Evolutionary conservation across 2,113 vertebrate species (phyloP).

Genomic region (Tyrannus savana): DNA sequence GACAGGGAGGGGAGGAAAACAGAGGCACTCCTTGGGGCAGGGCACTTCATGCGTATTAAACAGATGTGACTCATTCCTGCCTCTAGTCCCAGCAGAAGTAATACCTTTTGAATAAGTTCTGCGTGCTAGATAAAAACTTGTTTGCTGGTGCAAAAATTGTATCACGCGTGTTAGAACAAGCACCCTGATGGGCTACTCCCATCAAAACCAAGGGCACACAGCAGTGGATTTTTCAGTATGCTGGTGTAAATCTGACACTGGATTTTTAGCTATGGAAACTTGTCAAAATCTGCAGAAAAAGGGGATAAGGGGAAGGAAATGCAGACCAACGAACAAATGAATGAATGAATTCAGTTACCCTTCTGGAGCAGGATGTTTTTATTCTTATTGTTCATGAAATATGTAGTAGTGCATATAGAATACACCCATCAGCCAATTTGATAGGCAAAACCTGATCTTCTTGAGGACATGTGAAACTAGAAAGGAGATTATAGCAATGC

Average conservation of each 20-base stretch:
- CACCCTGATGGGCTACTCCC: constrained; percentile 4
- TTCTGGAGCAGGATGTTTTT: constrained; percentile 1
- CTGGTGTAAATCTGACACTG: neutral
- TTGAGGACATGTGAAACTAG: neutral
- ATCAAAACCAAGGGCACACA: neutral
- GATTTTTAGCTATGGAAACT: neutral
- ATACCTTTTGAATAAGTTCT: constrained; percentile 62
- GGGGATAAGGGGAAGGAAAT: neutral
- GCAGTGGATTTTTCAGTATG: neutral
- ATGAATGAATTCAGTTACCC: neutral
- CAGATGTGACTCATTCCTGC: constrained; percentile 68
- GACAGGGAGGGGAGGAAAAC: constrained; percentile 55
- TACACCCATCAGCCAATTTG: neutral
- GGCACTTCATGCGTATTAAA: constrained; percentile 45
- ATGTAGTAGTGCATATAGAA: neutral
- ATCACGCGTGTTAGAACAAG: constrained; percentile 65
- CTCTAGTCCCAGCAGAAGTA: constrained; percentile 54
- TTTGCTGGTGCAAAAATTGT: constrained; percentile 51
- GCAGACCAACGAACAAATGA: neutral
- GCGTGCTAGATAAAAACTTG: constrained; percentile 64
- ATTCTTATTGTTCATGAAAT: neutral
- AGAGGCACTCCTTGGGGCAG: constrained; percentile 72
- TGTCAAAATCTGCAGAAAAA: neutral
- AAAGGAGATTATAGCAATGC: neutral
- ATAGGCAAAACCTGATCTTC: constrained; percentile 6